These are phyloP conservation scores for Ypsolopha scabrella DNA, from an alignment of 2,888 invertebrate species.

Conservation along the genomic window DNA sequence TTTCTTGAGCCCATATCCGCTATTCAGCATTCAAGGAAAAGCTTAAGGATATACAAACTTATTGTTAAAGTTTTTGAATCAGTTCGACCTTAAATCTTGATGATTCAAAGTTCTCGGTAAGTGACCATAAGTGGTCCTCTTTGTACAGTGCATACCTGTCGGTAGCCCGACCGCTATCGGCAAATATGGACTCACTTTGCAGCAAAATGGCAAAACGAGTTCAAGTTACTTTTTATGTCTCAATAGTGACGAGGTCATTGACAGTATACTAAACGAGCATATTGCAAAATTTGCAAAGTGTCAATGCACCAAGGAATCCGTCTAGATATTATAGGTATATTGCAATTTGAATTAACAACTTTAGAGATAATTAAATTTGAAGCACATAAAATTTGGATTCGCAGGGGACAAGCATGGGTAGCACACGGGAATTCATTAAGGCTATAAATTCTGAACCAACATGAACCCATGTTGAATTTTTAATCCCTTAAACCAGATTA, in stretches of 20 bases:
- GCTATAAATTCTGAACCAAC: no score
- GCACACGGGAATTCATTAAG: no score
- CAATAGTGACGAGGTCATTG: constrained; percentile 35
- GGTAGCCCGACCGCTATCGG: constrained; percentile 13
- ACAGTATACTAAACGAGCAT: constrained; percentile 43
- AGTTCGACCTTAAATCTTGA: background rate
- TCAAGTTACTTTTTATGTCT: constrained; percentile 53
- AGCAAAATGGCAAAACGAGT: constrained; percentile 45
- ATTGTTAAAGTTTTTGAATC: background rate
- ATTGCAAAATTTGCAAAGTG: constrained; percentile 21
- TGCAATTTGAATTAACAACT: no score
- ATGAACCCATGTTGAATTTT: no score
- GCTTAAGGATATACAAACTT: background rate
- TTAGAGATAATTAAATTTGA: no score
- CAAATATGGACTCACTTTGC: constrained; percentile 62
- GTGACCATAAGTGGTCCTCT: constrained; percentile 1
- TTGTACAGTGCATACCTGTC: background rate
- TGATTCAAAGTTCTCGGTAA: background rate
- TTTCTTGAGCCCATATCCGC: no score
- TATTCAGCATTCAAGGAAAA: background rate
- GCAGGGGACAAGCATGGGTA: no score
- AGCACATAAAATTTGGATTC: no score
- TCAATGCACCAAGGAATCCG: constrained; percentile 32
- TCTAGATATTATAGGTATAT: no score
- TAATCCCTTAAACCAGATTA: no score